Evolutionary conservation across 2,113 vertebrate genomes (phyloP).

Genomic region (Neopipo cinnamomea): DNA sequence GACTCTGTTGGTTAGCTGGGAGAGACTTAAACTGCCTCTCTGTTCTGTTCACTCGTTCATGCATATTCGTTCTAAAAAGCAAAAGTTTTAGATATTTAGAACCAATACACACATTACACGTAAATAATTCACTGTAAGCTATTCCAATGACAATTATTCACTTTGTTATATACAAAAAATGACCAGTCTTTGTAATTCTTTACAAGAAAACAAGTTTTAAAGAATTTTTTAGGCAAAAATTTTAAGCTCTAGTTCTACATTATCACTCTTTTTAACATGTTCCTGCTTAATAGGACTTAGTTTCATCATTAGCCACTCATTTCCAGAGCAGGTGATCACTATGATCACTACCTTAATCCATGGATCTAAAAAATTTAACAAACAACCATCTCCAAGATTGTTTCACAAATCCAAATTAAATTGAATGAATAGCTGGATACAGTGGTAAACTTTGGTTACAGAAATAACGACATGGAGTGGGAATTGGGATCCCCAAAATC

Average conservation of each 20-base stretch:
- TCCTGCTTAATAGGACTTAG: neutral
- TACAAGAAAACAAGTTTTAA: neutral
- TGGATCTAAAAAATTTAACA: neutral
- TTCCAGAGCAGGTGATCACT: neutral
- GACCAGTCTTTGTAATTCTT: neutral
- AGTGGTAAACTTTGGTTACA: neutral
- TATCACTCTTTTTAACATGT: neutral
- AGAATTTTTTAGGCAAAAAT: neutral
- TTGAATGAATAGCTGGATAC: neutral
- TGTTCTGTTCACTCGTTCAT: constrained; percentile 91
- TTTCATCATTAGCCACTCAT: neutral
- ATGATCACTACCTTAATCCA: neutral
- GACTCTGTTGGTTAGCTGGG: constrained; percentile 82
- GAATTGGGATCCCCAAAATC: neutral
- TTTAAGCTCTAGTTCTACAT: neutral
- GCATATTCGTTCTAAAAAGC: constrained; percentile 84
- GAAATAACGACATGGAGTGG: neutral
- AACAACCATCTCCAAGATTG: neutral
- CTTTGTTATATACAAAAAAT: neutral
- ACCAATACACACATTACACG: neutral
- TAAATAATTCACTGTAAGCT: neutral
- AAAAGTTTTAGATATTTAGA: constrained; percentile 53
- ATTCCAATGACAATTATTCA: neutral
- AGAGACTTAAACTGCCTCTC: constrained; percentile 90
- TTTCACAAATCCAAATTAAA: neutral